Conservation (phyloP, 2,113 vertebrate genomes). For the Isurus oxyrinchus region DNA sequence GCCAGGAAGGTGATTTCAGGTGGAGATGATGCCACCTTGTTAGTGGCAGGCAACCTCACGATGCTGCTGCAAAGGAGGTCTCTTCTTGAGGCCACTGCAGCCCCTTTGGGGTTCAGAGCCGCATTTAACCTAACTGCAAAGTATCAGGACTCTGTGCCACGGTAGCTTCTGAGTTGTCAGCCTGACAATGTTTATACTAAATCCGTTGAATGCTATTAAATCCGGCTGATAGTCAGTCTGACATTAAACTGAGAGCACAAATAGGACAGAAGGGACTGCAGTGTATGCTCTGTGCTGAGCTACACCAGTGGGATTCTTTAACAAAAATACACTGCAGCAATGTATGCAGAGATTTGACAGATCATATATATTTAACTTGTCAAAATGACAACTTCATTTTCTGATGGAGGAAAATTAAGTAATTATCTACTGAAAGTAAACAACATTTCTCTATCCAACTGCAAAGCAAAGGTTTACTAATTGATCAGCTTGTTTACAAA, state of each 20-base stretch:
- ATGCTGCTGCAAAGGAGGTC: not conserved
- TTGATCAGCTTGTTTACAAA: slow-evolving; percentile 33
- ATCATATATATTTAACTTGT: slow-evolving; percentile 36
- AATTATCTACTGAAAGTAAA: slow-evolving; percentile 35
- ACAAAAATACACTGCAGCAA: slow-evolving; percentile 10
- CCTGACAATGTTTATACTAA: not conserved
- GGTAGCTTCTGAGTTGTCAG: not conserved
- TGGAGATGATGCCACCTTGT: too few species aligned
- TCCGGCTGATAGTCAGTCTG: not conserved
- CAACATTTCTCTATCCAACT: slow-evolving; percentile 28
- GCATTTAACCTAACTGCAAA: not conserved
- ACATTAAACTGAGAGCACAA: slow-evolving; percentile 18
- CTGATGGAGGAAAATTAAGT: slow-evolving; percentile 35
- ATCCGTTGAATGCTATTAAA: not conserved
- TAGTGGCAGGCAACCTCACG: not conserved
- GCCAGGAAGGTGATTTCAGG: not conserved
- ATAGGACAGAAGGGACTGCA: not conserved
- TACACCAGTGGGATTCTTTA: slow-evolving; percentile 1
- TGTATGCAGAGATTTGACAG: slow-evolving; percentile 34
- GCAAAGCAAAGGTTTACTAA: slow-evolving; percentile 35
- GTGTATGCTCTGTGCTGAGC: not conserved
- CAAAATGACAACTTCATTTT: slow-evolving; percentile 38
- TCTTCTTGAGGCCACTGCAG: not conserved
- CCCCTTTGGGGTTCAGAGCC: not conserved
- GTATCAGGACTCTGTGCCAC: not conserved